These are phyloP conservation scores for Aselliscus stoliczkanus DNA, from an alignment of 2,797 vertebrate species.

Conservation along the genomic window DNA sequence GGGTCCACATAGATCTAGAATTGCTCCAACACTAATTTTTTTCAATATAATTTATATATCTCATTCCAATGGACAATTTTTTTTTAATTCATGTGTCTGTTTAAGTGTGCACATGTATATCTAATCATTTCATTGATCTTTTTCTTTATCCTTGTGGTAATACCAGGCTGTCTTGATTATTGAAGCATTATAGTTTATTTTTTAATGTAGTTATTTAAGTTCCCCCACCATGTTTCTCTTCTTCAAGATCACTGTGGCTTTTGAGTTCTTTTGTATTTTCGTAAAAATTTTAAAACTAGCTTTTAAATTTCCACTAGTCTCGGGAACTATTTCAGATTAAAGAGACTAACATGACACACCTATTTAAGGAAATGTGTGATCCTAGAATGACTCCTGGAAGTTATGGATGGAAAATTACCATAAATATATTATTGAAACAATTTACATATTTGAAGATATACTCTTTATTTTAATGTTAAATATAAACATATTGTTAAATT, in stretches of 20 bases:
- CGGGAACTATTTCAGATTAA: neutral
- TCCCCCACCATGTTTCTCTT: fast-evolving
- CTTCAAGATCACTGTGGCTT: neutral
- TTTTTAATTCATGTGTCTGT: neutral
- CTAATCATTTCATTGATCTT: neutral
- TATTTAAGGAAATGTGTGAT: neutral
- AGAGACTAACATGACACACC: neutral
- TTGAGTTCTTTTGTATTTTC: neutral
- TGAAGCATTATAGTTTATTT: neutral
- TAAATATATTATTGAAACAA: neutral
- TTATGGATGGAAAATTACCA: neutral
- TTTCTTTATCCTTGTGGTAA: neutral
- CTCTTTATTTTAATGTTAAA: neutral
- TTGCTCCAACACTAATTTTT: neutral
- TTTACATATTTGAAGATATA: neutral
- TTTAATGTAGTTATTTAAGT: neutral
- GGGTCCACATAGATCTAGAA: neutral
- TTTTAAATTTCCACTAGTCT: neutral
- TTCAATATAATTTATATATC: neutral
- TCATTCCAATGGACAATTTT: neutral
- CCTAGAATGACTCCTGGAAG: neutral
- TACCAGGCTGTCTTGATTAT: neutral
- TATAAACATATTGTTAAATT: neutral
- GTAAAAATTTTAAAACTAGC: neutral
- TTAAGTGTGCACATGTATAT: neutral